Evolutionary conservation across 2,113 vertebrate genomes (phyloP), one percentile per base, ranked within the genome.

Genomic region (Cephalopterus ornatus): DNA sequence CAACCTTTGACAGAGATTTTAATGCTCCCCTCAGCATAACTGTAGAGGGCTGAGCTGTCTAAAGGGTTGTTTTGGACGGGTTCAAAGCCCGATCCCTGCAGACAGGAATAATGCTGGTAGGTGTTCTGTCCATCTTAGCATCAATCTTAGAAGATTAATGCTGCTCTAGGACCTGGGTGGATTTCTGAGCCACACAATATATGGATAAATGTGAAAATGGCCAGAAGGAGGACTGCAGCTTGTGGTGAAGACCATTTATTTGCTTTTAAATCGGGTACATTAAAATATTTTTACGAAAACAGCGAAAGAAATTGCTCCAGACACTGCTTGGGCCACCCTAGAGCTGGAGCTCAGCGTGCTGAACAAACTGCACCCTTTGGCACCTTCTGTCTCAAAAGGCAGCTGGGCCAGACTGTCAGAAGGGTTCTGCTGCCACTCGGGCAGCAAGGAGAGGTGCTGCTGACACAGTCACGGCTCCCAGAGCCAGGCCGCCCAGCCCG

Each of bases 181-280:
- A 20, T 81, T 91, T 95, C 65, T 85, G 82, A 93, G 78, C 74
- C 66, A 65, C 13, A 37, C 27, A 61, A 59, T 50, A 85, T 1
- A 63, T 1, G 32, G 89, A 79, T 42, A 89, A 84, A 74, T 32
- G 39, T 89, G 87, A 79, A 68, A 87, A 82, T 70, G 87, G 81
- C 74, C 78, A 85, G 84, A 30, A 95, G 78, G 67, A 93, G 49
- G 58, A 82, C 73, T 66, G 59, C 37, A 85, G 23, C 53, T 70
- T 89, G 66, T 62, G 41, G 50, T 44, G 50, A 88, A 39, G 2
- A 93, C 41, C 61, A 93, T 87, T 95, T 82, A 96, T 95, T 95
- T 58, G 52, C 70, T 93, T 93, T 89, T 58, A 50, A 85, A 71
- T 26, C 9, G 7, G 55, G 53, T 89, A 91, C 89, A 92, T 87